Evolutionary conservation across 2,888 invertebrate species (phyloP).

Genomic region (Diogma glabrata): DNA sequence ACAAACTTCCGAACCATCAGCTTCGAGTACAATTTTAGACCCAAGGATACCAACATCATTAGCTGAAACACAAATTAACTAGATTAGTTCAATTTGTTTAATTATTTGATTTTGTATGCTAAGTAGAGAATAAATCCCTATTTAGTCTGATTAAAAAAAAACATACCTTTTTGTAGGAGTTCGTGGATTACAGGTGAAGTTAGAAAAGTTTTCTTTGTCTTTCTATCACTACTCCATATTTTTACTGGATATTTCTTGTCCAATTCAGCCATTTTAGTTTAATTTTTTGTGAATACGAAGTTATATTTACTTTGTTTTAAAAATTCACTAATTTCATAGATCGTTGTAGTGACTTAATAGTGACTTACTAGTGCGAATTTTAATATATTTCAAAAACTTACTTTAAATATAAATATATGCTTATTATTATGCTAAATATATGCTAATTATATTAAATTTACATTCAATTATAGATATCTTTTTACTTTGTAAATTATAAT

Average conservation of each 20-base stretch:
- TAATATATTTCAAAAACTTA: no score
- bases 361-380: neutral
- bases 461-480: no score
- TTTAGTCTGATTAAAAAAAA: neutral
- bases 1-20: neutral
- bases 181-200: neutral
- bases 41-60: neutral
- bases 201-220: conserved; percentile 1
- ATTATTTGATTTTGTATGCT: neutral
- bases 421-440: no score
- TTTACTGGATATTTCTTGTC: neutral
- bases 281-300: no score
- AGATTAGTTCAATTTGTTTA: neutral
- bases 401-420: no score
- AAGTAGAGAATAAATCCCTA: neutral
- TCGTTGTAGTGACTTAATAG: neutral
- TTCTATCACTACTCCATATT: neutral
- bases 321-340: neutral
- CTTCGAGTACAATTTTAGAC: neutral
- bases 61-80: neutral
- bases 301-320: neutral
- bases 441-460: no score
- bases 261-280: neutral
- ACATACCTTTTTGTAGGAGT: neutral
- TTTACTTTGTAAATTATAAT: no score